phyloP scores from a whole-genome alignment of 2,797 vertebrate species.

The Numenius phaeopus region DNA sequence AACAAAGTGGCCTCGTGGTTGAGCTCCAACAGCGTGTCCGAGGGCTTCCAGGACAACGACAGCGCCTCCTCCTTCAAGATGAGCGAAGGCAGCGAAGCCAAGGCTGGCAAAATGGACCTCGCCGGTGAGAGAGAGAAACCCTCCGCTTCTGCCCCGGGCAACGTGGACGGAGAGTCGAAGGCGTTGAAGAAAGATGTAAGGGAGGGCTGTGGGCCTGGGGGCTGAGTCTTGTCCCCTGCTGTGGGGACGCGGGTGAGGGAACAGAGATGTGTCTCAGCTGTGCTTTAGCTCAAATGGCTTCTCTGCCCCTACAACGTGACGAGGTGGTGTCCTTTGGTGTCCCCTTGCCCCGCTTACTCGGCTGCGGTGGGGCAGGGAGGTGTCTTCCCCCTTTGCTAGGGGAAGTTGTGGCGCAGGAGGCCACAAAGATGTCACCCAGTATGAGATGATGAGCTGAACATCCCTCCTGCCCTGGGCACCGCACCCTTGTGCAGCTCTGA shows the following conservation, averaged over 20 bases:
- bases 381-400: background rate
- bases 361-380: background rate
- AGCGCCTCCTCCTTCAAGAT: conserved; percentile 71
- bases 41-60: conserved; percentile 71
- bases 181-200: conserved; percentile 76
- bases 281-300: background rate
- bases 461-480: background rate
- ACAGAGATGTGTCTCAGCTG: accelerated
- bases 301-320: accelerated
- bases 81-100: conserved; percentile 44
- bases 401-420: background rate
- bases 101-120: conserved; percentile 10
- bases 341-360: background rate
- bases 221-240: background rate
- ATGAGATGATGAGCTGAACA: accelerated
- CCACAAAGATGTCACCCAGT: accelerated
- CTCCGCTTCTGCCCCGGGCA: background rate
- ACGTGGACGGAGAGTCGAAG: conserved; percentile 46
- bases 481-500: background rate
- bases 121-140: conserved; percentile 51
- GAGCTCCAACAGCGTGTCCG: conserved; percentile 83
- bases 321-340: background rate
- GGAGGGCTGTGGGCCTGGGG: background rate
- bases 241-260: background rate
- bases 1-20: conserved; percentile 97